Evolutionary conservation across 2,888 invertebrate genomes (phyloP), one percentile per base, ranked within the genome.

Genomic region (Sclerodermus sp.): DNA sequence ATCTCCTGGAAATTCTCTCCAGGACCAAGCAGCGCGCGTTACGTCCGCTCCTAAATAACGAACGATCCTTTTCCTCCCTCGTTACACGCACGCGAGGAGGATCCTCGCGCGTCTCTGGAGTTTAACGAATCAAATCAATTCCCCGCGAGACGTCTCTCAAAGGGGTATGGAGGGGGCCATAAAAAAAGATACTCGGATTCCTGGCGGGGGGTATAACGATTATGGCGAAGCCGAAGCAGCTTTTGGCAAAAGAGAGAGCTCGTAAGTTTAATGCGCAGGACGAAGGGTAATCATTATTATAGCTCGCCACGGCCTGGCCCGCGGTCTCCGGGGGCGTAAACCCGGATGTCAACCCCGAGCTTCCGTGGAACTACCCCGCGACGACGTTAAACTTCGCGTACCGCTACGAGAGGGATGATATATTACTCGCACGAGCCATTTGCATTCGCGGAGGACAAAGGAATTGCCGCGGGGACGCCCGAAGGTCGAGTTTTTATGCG

Each of bases 221-320:
- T 23, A 23, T 23, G 23, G 23, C 23, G 3, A 34, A 37, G 15
- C n/a, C 38, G 29, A 40, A 42, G 49, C 36, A 46, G 46, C 51
- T 42, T 32, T 18, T 38, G 45, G 47, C 46, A 5, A 10, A 23
- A 8, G 23, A 8, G 23, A 23, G 8, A 8, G 50, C 53, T 57
- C 57, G 57, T 57, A 57, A 57, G 41, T 57, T 57, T 57, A 57
- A 57, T 57, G 57, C 57, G 57, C 57, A 57, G 57, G 57, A 57
- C 57, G 57, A 57, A 50, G 48, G 57, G 57, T 57, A 57, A 57
- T 57, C 57, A 57, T 57, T 57, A 57, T 57, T 53, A 45, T 42
- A 57, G 23, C 23, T 23, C 23, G 23, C 50, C 45, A 42, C 43
- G 45, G 45, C 17, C 32, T 30, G 18, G 43, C 16, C 32, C 44